Base-by-base conservation (phyloP, 2,888 invertebrate genomes). In the Agriotes lineatus region DNA sequence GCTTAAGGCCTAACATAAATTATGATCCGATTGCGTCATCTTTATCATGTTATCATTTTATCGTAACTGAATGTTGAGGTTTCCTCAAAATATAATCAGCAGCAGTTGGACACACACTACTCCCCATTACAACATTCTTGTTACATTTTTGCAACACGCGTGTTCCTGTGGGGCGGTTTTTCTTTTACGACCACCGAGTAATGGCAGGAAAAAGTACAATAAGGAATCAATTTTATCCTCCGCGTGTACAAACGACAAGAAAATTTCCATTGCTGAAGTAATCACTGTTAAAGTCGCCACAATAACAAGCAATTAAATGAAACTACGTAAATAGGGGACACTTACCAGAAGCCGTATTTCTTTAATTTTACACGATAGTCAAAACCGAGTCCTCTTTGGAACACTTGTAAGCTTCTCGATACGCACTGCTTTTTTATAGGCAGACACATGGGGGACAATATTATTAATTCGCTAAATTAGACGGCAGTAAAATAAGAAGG, bases 361-460 rank as follows among this genome's bases (percentile, higher is more conserved):
- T 70, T 69, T 50, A 67, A 39, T 67, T 69, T 71, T 20, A 58
- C 52, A 12, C 50, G 33, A 52, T 64, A 69, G 25, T 56, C 62
- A n/a, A 59, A 61, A 18, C 56, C 54, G 37, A 42, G 12, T 48
- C 9, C 18, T 59, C 20, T 61, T 54, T 50, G 6, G 37, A 39
- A 20, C 25, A 56, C 20, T 35, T 54, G 37, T 18, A 67, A 56
- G 56, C 63, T 59, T 59, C 39, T 39, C 25, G 50, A 52, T 35
- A 54, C 54, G 59, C 73, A 73, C 73, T 70, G 63, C 33, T 63
- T 69, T 59, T 70, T 71, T 70, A 70, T 66, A 70, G 65, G 64
- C 59, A 69, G 67, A 58, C 67, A 58, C 73, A 70, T 73, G 69
- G 58, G 70, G 69, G 64, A 66, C 61, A 54, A 67, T 42, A 60